Evolutionary conservation across 2,888 invertebrate genomes (phyloP).

Genomic region (Tachina grossa): DNA sequence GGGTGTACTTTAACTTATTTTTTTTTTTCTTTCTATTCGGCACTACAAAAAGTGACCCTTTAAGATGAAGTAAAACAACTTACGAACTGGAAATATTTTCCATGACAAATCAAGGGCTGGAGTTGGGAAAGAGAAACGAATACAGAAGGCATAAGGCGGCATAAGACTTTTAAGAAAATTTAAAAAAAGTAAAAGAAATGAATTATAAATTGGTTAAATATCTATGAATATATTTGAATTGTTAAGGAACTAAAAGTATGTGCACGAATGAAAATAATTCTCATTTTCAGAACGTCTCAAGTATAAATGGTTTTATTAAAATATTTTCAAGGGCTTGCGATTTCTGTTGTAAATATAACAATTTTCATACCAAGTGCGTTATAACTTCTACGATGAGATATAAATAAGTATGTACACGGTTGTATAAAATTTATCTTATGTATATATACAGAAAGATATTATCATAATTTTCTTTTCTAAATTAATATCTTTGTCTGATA

Average conservation of each 20-base stretch:
- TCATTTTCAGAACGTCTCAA: accelerated
- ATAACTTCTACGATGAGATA: too few relatives aligned
- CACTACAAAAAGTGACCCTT: constrained; percentile 4
- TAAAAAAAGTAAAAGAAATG: constrained; percentile 11
- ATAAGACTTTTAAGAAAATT: constrained; percentile 40
- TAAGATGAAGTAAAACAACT: constrained; percentile 5
- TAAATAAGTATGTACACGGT: too few relatives aligned
- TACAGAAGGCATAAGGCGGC: constrained; percentile 34
- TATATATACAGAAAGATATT: too few relatives aligned
- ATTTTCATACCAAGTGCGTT: too few relatives aligned
- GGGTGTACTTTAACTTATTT: constrained; percentile 56
- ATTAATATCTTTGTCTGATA: too few relatives aligned
- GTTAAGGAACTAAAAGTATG: background rate
- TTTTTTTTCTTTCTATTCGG: background rate
- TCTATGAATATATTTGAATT: constrained; percentile 19
- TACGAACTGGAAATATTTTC: constrained; percentile 26
- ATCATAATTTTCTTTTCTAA: too few relatives aligned
- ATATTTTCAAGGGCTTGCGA: too few relatives aligned
- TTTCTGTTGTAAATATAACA: too few relatives aligned
- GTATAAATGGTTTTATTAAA: background rate
- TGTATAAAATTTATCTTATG: too few relatives aligned
- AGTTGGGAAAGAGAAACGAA: background rate
- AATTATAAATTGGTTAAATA: constrained; percentile 52
- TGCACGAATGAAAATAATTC: background rate
- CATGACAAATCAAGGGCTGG: constrained; percentile 12